These are phyloP conservation scores for Pristiophorus japonicus DNA, from an alignment of 2,113 vertebrate genomes.

Conservation along the genomic window DNA sequence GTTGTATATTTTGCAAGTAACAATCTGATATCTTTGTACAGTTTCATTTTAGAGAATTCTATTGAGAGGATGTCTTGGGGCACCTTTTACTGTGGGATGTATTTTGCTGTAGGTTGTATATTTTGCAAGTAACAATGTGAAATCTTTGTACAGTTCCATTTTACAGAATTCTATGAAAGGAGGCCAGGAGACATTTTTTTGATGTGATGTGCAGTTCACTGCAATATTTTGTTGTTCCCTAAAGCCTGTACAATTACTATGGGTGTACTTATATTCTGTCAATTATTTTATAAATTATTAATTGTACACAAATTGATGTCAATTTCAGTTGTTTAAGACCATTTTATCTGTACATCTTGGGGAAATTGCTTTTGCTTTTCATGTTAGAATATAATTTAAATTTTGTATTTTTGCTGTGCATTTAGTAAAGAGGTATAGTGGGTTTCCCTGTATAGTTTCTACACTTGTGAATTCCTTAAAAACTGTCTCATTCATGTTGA, in stretches of 20 bases:
- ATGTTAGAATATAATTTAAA: slow-evolving; percentile 44
- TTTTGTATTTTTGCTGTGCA: slow-evolving; percentile 37
- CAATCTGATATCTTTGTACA: slow-evolving; percentile 80
- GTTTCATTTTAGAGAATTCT: slow-evolving; percentile 44
- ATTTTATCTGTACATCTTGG: slow-evolving; percentile 64
- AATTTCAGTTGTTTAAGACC: slow-evolving; percentile 63
- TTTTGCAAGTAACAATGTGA: slow-evolving; percentile 50
- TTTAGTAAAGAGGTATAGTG: slow-evolving; percentile 48
- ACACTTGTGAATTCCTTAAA: slow-evolving; percentile 70
- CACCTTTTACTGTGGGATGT: slow-evolving; percentile 35
- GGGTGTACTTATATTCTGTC: slow-evolving; percentile 43
- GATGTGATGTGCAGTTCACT: slow-evolving; percentile 45
- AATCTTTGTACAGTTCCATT: slow-evolving; percentile 37
- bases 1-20: slow-evolving; percentile 75
- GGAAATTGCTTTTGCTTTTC: slow-evolving; percentile 60
- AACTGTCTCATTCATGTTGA: slow-evolving; percentile 77
- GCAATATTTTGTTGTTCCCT: slow-evolving; percentile 52
- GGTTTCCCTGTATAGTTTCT: slow-evolving; percentile 64
- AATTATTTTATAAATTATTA: slow-evolving; percentile 62
- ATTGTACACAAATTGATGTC: slow-evolving; percentile 60
- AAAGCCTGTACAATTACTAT: slow-evolving; percentile 54
- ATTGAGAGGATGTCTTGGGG: slow-evolving; percentile 26
- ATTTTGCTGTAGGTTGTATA: slow-evolving; percentile 50
- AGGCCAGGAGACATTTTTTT: slow-evolving; percentile 54
- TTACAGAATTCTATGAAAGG: slow-evolving; percentile 52